A percentile compares a stretch with the other conserved stretches of the same genome.
Evolutionary conservation across 2,797 vertebrate genomes (phyloP).

Genomic region (Protonibea diacanthus): DNA sequence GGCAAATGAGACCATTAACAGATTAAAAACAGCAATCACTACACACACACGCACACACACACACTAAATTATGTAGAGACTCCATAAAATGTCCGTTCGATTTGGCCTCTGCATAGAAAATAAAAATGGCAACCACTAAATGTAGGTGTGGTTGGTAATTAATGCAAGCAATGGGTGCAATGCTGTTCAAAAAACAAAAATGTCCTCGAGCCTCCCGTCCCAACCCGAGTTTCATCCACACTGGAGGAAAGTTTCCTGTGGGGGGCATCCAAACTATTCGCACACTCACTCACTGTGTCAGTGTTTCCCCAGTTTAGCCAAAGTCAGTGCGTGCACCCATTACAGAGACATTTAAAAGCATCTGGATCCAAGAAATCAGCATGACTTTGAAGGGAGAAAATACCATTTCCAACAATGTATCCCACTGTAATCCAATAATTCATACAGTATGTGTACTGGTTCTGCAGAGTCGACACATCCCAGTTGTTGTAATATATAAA

Average conservation of each 20-base stretch:
- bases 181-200: conserved; percentile 22
- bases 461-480: not conserved
- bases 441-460: not conserved
- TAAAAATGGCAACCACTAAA: conserved; percentile 41
- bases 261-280: not conserved
- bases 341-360: conserved; percentile 22
- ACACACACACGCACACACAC: conserved; percentile 15
- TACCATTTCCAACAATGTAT: not conserved
- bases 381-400: conserved; percentile 4
- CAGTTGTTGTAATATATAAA: not conserved
- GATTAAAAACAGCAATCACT: conserved; percentile 49
- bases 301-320: not conserved
- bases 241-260: conserved; percentile 10
- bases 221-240: not conserved
- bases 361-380: conserved; percentile 14
- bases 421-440: not conserved
- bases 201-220: conserved; percentile 5
- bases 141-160: conserved; percentile 41
- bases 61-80: conserved; percentile 74
- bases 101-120: conserved; percentile 73
- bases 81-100: conserved; percentile 49
- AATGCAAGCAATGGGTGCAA: conserved; percentile 45
- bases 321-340: not conserved
- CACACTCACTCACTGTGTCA: conserved; percentile 26
- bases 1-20: conserved; percentile 84